Conservation (phyloP, 2,888 invertebrate genomes). For the Zygaena filipendulae region DNA sequence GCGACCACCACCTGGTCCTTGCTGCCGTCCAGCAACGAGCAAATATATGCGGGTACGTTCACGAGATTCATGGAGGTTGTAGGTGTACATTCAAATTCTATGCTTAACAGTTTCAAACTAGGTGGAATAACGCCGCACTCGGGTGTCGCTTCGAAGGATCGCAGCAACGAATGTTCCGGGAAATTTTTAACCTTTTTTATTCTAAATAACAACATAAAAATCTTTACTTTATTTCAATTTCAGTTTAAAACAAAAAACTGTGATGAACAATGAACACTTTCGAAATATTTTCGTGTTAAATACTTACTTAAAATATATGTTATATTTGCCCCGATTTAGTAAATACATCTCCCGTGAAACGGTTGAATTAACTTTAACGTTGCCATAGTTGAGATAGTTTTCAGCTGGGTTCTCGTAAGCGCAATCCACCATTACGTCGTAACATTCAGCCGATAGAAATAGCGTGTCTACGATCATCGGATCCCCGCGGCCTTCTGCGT, state of each 20-base stretch:
- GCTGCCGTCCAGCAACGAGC: slow-evolving; percentile 51
- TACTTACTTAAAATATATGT: slow-evolving; percentile 62
- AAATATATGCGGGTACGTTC: slow-evolving; percentile 48
- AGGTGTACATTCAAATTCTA: slow-evolving; percentile 51
- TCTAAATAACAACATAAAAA: slow-evolving; percentile 24
- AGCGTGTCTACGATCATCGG: slow-evolving; percentile 52
- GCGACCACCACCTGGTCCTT: slow-evolving; percentile 56
- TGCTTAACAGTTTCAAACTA: slow-evolving; percentile 27
- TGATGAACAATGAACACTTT: no score
- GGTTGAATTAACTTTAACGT: slow-evolving; percentile 65
- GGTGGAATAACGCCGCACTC: slow-evolving; percentile 45
- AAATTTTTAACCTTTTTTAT: slow-evolving; percentile 56
- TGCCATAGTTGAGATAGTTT: slow-evolving; percentile 62
- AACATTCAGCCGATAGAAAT: slow-evolving; percentile 65
- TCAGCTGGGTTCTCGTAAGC: slow-evolving; percentile 48
- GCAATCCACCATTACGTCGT: slow-evolving; percentile 68
- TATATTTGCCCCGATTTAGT: slow-evolving; percentile 68
- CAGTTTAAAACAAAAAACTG: no score
- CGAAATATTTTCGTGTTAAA: no score
- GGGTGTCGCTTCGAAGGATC: slow-evolving; percentile 37
- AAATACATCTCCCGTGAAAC: slow-evolving; percentile 53
- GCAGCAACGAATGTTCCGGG: slow-evolving; percentile 45
- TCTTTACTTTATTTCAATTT: slow-evolving; percentile 1
- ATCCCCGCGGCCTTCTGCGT: slow-evolving; percentile 45
- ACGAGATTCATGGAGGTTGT: slow-evolving; percentile 46